Conservation (phyloP, 2,113 vertebrate genomes). For the Cariama cristata region DNA sequence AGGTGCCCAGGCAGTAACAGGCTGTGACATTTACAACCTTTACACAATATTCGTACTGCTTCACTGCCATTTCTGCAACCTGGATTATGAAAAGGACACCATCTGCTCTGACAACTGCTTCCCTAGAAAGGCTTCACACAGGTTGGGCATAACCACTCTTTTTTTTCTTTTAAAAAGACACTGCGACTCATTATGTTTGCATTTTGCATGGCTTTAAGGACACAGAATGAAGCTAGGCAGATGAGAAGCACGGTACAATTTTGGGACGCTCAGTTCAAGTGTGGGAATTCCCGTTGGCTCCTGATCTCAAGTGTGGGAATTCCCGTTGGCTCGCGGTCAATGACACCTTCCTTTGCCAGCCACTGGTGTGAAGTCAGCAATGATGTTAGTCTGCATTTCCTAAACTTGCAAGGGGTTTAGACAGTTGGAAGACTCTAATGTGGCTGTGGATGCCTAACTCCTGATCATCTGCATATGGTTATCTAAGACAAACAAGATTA, state of each 20-base stretch:
- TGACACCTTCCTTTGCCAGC: background rate
- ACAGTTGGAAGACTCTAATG: background rate
- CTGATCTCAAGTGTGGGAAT: background rate
- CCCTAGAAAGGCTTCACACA: background rate
- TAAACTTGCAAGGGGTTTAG: background rate
- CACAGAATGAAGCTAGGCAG: background rate
- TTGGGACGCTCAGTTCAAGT: background rate
- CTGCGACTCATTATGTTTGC: background rate
- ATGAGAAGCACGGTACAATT: background rate
- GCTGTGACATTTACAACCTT: conserved; percentile 67
- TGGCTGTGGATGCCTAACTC: background rate
- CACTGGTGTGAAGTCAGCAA: background rate
- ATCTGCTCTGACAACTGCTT: conserved; percentile 70
- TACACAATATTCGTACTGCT: conserved; percentile 41
- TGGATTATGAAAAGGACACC: conserved; percentile 35
- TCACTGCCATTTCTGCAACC: background rate
- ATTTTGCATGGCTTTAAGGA: background rate
- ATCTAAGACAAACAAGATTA: background rate
- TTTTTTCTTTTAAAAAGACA: background rate
- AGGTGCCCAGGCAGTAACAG: conserved; percentile 51
- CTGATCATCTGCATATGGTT: background rate
- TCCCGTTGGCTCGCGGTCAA: fast-evolving
- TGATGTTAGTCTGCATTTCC: background rate
- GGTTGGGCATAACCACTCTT: background rate
- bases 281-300: background rate